Conservation (phyloP, 2,797 vertebrate genomes). For the Garrulus glandarius region DNA sequence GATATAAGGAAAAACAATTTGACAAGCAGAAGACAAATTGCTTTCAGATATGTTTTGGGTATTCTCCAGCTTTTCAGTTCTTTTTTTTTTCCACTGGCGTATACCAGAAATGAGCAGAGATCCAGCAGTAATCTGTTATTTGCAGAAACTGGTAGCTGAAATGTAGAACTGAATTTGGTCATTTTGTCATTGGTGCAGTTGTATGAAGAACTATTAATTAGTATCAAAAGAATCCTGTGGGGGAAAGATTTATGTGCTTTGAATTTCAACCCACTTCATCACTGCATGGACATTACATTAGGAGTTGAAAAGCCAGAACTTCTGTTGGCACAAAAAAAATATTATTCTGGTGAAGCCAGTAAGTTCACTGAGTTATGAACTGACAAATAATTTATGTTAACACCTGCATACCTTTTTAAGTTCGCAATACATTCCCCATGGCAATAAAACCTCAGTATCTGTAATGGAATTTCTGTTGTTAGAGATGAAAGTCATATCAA, state of each 20-base stretch:
- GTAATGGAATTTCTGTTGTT: not conserved
- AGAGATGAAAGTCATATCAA: not conserved
- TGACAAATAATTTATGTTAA: not conserved
- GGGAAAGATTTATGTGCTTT: not conserved
- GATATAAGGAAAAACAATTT: not conserved
- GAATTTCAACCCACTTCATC: not conserved
- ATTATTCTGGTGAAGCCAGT: not conserved
- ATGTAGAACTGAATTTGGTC: not conserved
- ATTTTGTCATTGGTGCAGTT: not conserved
- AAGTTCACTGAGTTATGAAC: not conserved
- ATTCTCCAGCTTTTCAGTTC: not conserved
- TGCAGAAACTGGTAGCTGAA: not conserved
- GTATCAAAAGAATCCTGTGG: not conserved
- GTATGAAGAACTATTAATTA: not conserved
- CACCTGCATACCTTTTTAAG: not conserved
- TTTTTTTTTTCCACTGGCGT: not conserved
- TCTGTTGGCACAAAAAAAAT: not conserved
- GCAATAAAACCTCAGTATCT: not conserved
- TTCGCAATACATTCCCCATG: not conserved
- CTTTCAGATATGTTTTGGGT: constrained; percentile 8
- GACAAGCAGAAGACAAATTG: not conserved
- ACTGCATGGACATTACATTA: not conserved
- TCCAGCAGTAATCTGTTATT: not conserved
- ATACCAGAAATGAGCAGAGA: not conserved
- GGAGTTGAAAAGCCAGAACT: not conserved